Base-by-base conservation (phyloP, 2,797 vertebrate genomes). In the Gorsachius magnificus region DNA sequence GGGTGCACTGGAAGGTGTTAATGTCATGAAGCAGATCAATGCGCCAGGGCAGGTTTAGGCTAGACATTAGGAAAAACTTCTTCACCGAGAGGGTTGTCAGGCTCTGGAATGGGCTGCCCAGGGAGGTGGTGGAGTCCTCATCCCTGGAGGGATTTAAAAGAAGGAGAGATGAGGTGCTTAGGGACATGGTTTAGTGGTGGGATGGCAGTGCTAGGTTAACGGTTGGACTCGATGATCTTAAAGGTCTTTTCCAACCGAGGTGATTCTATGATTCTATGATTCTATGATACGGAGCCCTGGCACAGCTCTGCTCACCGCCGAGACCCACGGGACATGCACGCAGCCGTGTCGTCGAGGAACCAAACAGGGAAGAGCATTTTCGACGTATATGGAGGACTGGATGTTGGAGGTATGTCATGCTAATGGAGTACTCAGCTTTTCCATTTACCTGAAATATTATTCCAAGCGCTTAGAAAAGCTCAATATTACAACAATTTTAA, bases 1-100 rank as follows among this genome's bases (percentile, higher is more conserved):
- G 91, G 95, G 79, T 81, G 65, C 57, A 20, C 35, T 75, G 90
- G 93, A 88, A 96, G 96, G 97, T 94, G 96, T 97, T 98, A 97
- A 94, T 98, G 96, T 80, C 64, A 38, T 2, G 13, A 96, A 97
- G 76, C 81, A 91, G 94, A 96, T 95, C 78, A n/a, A n/a, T n/a
- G n/a, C n/a, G n/a, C n/a, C n/a, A n/a, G n/a, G n/a, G n/a, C n/a
- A n/a, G n/a, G n/a, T n/a, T n/a, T n/a, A n/a, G n/a, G n/a, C n/a
- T n/a, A n/a, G n/a, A n/a, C n/a, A n/a, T n/a, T n/a, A n/a, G n/a
- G n/a, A n/a, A n/a, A n/a, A n/a, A n/a, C n/a, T n/a, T n/a, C n/a
- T n/a, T n/a, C n/a, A n/a, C n/a, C n/a, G n/a, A n/a, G n/a, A n/a
- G n/a, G n/a, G n/a, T n/a, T n/a, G n/a, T n/a, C n/a, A n/a, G n/a